Conservation (phyloP, 2,113 vertebrate species). For the Galeopterus variegatus region DNA sequence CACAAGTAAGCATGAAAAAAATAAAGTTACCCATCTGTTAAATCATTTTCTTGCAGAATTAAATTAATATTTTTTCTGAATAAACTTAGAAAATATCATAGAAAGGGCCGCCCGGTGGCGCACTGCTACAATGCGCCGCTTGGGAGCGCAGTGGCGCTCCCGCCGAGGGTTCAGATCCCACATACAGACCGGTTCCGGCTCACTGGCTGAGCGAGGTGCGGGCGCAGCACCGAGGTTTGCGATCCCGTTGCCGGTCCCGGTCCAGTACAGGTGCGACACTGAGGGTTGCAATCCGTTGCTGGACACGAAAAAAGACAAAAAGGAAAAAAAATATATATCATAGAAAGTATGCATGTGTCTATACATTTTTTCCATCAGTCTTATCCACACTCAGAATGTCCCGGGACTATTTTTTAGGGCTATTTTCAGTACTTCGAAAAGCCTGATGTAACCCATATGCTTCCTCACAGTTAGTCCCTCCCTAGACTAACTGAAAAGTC, state of each 20-base stretch:
- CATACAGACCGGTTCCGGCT: too few species aligned
- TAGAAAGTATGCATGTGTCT: slow-evolving; percentile 45
- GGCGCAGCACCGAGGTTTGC: too few species aligned
- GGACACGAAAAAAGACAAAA: too few species aligned
- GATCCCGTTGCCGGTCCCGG: too few species aligned
- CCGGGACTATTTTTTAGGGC: background rate
- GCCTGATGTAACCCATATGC: background rate
- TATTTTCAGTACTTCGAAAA: background rate
- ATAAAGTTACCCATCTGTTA: slow-evolving; percentile 98
- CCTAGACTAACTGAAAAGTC: background rate
- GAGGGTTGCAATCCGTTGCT: too few species aligned
- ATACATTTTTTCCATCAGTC: background rate
- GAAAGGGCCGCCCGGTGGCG: too few species aligned
- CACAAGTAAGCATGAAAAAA: slow-evolving; percentile 99
- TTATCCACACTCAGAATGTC: background rate
- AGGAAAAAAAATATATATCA: too few species aligned
- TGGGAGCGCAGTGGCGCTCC: too few species aligned
- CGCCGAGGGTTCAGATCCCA: too few species aligned
- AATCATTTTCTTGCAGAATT: slow-evolving; percentile 99
- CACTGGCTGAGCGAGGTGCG: too few species aligned
- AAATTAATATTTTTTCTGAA: slow-evolving; percentile 99
- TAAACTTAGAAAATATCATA: slow-evolving; percentile 99
- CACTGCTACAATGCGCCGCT: too few species aligned
- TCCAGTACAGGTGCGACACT: too few species aligned
- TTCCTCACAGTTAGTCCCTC: background rate